phyloP scores from a whole-genome alignment of 2,797 vertebrate species.

The Anguilla marmorata region DNA sequence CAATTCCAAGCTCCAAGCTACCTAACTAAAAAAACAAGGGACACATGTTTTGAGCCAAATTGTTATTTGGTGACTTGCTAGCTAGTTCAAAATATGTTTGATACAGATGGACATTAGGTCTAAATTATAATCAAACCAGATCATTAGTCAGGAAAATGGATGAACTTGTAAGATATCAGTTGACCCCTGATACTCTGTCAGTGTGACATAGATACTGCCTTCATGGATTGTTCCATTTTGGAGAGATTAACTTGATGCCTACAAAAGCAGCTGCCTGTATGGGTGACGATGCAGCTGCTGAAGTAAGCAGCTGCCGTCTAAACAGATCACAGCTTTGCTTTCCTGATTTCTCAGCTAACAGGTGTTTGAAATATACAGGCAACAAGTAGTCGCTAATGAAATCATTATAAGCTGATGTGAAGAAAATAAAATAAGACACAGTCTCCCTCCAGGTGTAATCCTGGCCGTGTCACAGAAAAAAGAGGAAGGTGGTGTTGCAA shows the following conservation, averaged over 20 bases:
- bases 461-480: neutral
- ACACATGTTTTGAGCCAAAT: too few species aligned
- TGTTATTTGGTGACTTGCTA: neutral
- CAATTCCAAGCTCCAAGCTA: too few species aligned
- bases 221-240: neutral
- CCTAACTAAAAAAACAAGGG: too few species aligned
- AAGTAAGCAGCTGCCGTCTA: neutral
- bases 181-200: neutral
- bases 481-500: neutral
- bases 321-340: neutral
- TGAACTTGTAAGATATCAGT: neutral
- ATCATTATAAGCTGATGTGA: neutral
- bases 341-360: neutral
- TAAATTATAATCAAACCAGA: neutral
- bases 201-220: neutral
- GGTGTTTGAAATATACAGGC: neutral
- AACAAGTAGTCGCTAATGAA: neutral
- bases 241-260: neutral
- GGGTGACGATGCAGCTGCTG: neutral
- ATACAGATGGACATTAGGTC: neutral
- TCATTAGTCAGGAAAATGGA: neutral
- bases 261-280: neutral
- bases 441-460: neutral
- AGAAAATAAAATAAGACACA: neutral
- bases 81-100: neutral